Base-by-base conservation (phyloP, 2,113 vertebrate genomes). In the Porphyrio hochstetteri region DNA sequence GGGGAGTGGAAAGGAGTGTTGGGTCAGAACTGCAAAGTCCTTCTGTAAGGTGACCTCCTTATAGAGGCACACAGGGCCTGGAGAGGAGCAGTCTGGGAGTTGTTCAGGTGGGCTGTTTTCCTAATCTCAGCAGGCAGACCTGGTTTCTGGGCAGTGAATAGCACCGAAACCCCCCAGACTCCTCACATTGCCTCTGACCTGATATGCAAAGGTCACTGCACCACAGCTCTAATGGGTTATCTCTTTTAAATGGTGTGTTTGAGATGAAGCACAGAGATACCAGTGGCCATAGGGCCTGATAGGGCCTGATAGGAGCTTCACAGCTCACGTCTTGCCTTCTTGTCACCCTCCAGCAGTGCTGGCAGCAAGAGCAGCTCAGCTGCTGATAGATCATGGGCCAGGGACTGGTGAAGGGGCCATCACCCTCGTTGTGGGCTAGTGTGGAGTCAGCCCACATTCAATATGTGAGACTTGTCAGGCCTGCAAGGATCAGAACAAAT, bases 271-370 rank as follows among this genome's bases (percentile, higher is more conserved):
- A 36, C 21, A n/a, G 29, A 72, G 8, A 18, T 29, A 14, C 9
- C 2, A 1, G 31, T 25, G 46, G 15, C 23, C 40, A 31, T 0
- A 29, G 31, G 15, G 42, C 20, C 13, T 48, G 28, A 31, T 0
- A 46, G 17, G 44, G 44, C 44, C 44, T 46, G 44, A 46, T 18
- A 14, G 61, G 33, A 88, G 35, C 5, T 21, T 7, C 46, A 84
- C 7, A 23, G 18, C 16, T 68, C 68, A 44, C 31, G 17, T 13
- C 35, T 18, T 92, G 14, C 31, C 46, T 53, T 50, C 60, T 21
- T 1, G 1, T 82, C 19, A 8, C 17, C 14, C 63, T 76, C 18
- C 46, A 76, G 9, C 40, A 15, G 50, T 1, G 1, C 44, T 61
- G 56, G 48, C 59, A 50, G 42, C 36, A 21, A 16, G 25, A 5